A percentile compares a stretch with the other conserved stretches of the same genome.
phyloP scores from a whole-genome alignment of 2,113 vertebrate species.

The Myrmecophaga tridactyla region DNA sequence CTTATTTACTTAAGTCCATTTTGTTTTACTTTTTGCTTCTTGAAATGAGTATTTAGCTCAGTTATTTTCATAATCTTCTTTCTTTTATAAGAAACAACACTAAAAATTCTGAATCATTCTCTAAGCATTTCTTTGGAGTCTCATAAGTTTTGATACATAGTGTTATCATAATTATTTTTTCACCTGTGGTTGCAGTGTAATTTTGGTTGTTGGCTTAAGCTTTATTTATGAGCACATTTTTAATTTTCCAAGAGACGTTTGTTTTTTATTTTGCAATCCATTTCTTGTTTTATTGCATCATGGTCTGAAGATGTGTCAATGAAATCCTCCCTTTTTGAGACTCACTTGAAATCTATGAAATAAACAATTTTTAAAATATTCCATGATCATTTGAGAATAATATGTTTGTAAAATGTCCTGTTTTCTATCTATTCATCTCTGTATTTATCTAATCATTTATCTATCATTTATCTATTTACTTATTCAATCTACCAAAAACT shows the following conservation, averaged over 20 bases:
- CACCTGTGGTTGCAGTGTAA: neutral
- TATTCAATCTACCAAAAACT: conserved; percentile 11
- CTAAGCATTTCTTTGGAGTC: neutral
- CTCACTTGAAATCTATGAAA: conserved; percentile 10
- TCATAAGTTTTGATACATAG: neutral
- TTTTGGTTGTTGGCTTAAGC: conserved; percentile 46
- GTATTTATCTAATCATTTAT: neutral
- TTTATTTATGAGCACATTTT: conserved; percentile 64
- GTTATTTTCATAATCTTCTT: conserved; percentile 28
- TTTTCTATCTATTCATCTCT: neutral
- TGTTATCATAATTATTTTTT: conserved; percentile 45
- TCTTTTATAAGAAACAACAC: conserved; percentile 8
- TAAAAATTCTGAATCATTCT: conserved; percentile 38
- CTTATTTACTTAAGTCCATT: neutral
- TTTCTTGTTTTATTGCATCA: conserved; percentile 29
- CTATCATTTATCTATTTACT: neutral
- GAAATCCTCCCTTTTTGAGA: neutral
- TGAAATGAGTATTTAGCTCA: neutral
- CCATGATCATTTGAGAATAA: conserved; percentile 7
- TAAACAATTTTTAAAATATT: conserved; percentile 34
- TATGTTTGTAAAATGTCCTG: neutral
- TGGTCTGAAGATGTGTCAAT: neutral
- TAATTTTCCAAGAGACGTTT: conserved; percentile 57
- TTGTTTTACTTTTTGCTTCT: neutral
- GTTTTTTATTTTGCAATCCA: conserved; percentile 57